Evolutionary conservation across 2,797 vertebrate species (phyloP), one percentile per base, ranked within the genome.

Genomic region (Darevskia nairensis): DNA sequence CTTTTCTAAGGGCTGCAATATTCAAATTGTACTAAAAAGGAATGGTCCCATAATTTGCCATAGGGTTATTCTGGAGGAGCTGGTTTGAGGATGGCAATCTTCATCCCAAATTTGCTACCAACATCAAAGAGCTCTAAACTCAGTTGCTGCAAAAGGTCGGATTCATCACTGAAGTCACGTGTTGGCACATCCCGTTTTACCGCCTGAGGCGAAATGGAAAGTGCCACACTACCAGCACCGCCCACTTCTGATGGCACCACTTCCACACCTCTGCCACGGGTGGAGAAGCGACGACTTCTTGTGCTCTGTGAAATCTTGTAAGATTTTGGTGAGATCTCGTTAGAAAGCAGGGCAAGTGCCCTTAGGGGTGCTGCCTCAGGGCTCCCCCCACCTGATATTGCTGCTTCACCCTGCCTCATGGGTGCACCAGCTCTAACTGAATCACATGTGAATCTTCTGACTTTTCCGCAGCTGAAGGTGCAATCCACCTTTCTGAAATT

Each of bases 121-220:
- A 10, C 41, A 46, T 27, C 46, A 66, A 74, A 46, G 35, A 3
- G 27, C 17, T 77, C 44, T 10, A 35, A 50, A 10, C 5, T 46
- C 25, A 61, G 17, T 17, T 29, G 25, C 32, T 23, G n/a, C 39
- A 15, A 10, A 46, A 68, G 15, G 39, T 27, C 32, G 71, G 6
- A 55, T 0, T 13, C 66, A 25, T 11, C 0, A 0, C 1, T 0
- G 83, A 55, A 55, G 50, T 55, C 13, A 55, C 13, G 50, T 55
- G 50, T 55, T 55, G 13, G 50, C 50, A 55, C 50, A 55, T 55
- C 50, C 50, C 1, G 1, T 55, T 55, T 55, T 55, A 15, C 13
- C 13, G 50, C 13, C 50, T 13, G 50, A 55, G 50, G 50, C 1
- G 3, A 15, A 55, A 55, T 55, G 50, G 50, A 55, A 55, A 55